Evolutionary conservation across 2,888 invertebrate species (phyloP).

Genomic region (Copidosoma aretas): DNA sequence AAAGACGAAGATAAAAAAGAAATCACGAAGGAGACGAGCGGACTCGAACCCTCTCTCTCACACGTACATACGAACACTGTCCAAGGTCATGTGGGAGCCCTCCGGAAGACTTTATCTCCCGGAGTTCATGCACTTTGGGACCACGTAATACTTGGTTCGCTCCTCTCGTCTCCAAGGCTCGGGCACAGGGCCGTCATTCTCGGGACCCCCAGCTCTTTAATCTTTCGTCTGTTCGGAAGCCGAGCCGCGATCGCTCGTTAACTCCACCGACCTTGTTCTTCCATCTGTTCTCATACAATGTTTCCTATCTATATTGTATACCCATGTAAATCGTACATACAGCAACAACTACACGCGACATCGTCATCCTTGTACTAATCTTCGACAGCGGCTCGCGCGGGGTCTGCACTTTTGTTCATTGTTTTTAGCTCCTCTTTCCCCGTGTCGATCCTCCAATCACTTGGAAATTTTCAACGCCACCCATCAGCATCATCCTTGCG

Average conservation of each 20-base stretch:
- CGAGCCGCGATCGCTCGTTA: constrained; percentile 17
- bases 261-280: no score
- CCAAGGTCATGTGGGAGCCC: constrained; percentile 43
- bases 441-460: no score
- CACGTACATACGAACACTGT: constrained; percentile 12
- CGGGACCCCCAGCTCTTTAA: constrained; percentile 31
- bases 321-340: constrained; percentile 19
- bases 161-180: constrained; percentile 44
- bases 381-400: not conserved
- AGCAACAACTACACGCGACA: constrained; percentile 44
- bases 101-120: constrained; percentile 15
- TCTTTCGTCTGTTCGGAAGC: constrained; percentile 8
- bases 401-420: not conserved
- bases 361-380: no score
- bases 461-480: not conserved
- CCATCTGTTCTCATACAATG: constrained; percentile 50
- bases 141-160: constrained; percentile 7
- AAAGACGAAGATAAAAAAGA: constrained; percentile 58
- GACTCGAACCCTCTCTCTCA: not conserved
- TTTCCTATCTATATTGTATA: constrained; percentile 46
- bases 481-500: no score
- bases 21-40: constrained; percentile 5
- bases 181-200: constrained; percentile 4
- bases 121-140: constrained; percentile 2
- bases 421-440: not conserved